These are phyloP conservation scores for Tipula vernalis DNA, from an alignment of 2,888 invertebrate genomes.

Conservation along the genomic window DNA sequence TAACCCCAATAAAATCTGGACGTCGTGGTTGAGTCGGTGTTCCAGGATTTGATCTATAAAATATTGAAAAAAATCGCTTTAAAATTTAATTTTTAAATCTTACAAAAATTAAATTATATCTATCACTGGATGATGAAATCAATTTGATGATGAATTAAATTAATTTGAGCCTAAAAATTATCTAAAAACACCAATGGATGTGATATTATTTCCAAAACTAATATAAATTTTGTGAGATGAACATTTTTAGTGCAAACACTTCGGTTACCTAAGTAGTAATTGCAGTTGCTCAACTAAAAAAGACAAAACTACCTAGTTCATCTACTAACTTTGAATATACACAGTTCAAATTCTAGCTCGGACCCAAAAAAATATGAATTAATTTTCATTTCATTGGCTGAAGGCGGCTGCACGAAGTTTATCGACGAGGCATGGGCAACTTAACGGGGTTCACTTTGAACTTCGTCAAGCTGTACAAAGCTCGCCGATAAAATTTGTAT, in stretches of 20 bases:
- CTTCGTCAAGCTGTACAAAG: too few relatives aligned
- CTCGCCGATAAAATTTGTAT: too few relatives aligned
- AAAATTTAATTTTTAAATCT: not conserved
- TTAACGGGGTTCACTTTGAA: too few relatives aligned
- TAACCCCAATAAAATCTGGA: slow-evolving; percentile 70
- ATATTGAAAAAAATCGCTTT: not conserved
- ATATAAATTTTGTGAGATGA: not conserved
- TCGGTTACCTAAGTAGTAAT: not conserved
- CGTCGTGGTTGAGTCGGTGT: slow-evolving; percentile 82
- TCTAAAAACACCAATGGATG: not conserved
- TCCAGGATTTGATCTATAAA: slow-evolving; percentile 75
- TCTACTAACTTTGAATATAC: too few relatives aligned
- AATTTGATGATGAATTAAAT: not conserved
- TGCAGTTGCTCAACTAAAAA: too few relatives aligned
- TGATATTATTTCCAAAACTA: not conserved
- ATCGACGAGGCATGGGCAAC: too few relatives aligned
- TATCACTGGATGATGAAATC: not conserved
- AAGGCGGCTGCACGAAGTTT: too few relatives aligned
- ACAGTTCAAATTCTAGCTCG: too few relatives aligned
- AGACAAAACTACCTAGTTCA: too few relatives aligned
- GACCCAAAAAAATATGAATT: too few relatives aligned
- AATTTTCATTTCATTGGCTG: too few relatives aligned
- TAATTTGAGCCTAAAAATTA: not conserved
- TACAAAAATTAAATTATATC: not conserved
- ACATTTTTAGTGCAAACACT: not conserved